These are phyloP conservation scores for Ptiloglossa arizonensis DNA, from an alignment of 1,140 invertebrate species.

Conservation along the genomic window DNA sequence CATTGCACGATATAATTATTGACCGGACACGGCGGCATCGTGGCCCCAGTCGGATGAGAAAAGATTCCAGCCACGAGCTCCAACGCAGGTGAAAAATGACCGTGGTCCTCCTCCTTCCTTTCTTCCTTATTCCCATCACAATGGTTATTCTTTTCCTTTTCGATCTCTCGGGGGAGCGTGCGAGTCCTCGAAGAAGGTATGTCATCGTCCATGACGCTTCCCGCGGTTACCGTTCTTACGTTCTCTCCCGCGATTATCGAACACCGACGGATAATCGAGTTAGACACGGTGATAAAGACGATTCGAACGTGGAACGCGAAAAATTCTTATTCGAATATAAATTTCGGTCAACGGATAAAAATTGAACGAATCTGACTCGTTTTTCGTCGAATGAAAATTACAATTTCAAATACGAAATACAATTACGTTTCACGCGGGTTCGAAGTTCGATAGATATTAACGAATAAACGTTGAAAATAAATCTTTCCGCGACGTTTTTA, in stretches of 20 bases:
- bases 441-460: no score
- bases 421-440: no score
- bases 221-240: background rate
- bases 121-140: constrained; percentile 4
- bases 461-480: no score
- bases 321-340: no score
- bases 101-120: constrained; percentile 38
- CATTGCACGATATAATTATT: constrained; percentile 70
- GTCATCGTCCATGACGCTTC: background rate
- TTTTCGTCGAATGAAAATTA: no score
- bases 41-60: constrained; percentile 52
- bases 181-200: constrained; percentile 11
- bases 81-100: constrained; percentile 64
- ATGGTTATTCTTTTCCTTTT: constrained; percentile 4
- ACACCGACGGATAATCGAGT: background rate
- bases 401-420: no score
- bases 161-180: background rate
- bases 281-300: no score
- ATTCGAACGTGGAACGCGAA: no score
- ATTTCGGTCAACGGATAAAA: no score
- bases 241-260: constrained; percentile 22
- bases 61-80: constrained; percentile 45
- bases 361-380: no score
- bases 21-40: constrained; percentile 52
- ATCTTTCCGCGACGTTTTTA: no score